Base-by-base conservation (phyloP, 2,797 vertebrate species). In the Hirundo rustica region DNA sequence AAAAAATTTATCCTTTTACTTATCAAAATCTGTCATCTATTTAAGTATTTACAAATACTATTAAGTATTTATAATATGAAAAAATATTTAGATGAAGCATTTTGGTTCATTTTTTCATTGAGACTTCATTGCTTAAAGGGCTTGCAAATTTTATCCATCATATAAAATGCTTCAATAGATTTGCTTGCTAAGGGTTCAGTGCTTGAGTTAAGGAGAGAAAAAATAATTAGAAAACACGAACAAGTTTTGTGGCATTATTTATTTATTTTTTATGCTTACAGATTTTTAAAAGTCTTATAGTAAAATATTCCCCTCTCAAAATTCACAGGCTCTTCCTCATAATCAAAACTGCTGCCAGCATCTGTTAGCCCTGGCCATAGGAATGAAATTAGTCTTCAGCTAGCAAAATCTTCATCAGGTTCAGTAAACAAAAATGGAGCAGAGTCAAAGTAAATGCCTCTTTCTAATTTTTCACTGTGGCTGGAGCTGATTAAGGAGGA, bases 1-100 rank as follows among this genome's bases (percentile, higher is more conserved):
- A 76, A 79, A 5, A 0, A 0, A 11, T 27, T 27, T 1, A 8
- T 10, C 19, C 42, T 66, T 54, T 42, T 19, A 9, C 5, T 61
- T 65, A 47, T 20, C 9, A 19, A 61, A 88, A 42, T 45, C 6
- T 48, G 13, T n/a, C 22, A 42, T 16, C 11, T 65, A 47, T 76
- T 55, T 74, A 38, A 38, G 38, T 38, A 38, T 38, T 38, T 38
- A 38, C 38, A 38, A 38, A 38, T 38, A 38, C 38, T 38, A 38
- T 45, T 0, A 68, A 57, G 2, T 58, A 45, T n/a, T 36, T 61
- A 11, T 36, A 32, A 34, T 51, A 34, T 2, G 16, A 36, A 85
- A 64, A 32, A 55, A 36, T 74, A 20, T 65, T 71, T 8, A 7
- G 13, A 34, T 23, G 1, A 32, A 55, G 3, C 1, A 7, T 36